phyloP scores from a whole-genome alignment of 2,113 vertebrate genomes.

The Benitochromis conjunctus region DNA sequence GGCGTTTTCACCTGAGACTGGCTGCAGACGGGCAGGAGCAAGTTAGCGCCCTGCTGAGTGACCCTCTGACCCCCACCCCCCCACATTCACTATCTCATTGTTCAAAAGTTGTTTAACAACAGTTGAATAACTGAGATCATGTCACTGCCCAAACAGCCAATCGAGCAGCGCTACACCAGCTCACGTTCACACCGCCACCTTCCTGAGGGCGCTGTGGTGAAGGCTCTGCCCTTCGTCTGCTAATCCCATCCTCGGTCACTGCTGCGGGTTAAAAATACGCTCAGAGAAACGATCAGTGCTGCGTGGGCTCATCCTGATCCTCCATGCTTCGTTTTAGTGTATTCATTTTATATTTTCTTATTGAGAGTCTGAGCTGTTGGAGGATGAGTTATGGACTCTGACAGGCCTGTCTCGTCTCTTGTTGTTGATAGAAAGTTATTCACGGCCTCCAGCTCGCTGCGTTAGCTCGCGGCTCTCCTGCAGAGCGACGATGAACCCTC shows the following conservation, averaged over 20 bases:
- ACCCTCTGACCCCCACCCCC: no score
- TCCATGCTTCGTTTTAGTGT: no score
- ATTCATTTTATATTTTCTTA: no score
- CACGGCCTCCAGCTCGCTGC: not conserved
- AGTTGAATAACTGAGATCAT: not conserved
- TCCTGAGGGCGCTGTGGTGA: not conserved
- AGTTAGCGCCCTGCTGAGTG: no score
- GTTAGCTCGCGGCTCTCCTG: not conserved
- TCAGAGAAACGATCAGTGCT: not conserved
- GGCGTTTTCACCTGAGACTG: no score
- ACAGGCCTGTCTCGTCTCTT: not conserved
- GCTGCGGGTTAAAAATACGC: not conserved
- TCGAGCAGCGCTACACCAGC: not conserved
- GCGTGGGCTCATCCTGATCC: accelerated
- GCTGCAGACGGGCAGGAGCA: no score
- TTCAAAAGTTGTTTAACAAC: no score
- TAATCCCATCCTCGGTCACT: not conserved
- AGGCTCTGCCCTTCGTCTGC: not conserved
- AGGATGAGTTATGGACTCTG: not conserved
- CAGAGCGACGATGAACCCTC: not conserved
- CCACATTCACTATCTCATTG: no score
- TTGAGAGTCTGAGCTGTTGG: not conserved
- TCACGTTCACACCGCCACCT: not conserved
- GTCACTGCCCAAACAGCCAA: not conserved
- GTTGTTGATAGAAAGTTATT: not conserved